phyloP scores from a whole-genome alignment of 1,140 invertebrate species.

The Venturia canescens region DNA sequence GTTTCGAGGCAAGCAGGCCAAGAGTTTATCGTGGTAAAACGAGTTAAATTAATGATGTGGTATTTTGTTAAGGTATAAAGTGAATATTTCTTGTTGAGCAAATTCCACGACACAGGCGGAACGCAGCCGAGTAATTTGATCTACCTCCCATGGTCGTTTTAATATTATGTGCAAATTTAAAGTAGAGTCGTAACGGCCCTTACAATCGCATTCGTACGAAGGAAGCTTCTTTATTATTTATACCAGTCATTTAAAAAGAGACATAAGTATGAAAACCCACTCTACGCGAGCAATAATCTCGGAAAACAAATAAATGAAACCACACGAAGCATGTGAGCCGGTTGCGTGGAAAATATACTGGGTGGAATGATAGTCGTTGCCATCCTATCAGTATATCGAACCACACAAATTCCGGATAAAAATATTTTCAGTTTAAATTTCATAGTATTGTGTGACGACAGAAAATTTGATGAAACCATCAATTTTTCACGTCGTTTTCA shows the following conservation, averaged over 20 bases:
- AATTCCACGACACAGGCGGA: not conserved
- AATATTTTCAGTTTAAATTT: too few relatives aligned
- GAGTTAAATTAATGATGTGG: constrained; percentile 25
- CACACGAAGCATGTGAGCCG: not conserved
- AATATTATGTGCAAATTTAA: constrained; percentile 25
- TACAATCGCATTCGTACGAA: constrained; percentile 8
- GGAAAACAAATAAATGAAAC: constrained; percentile 8
- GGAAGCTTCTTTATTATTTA: constrained; percentile 1
- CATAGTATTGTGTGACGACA: too few relatives aligned
- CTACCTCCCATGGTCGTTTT: constrained; percentile 1
- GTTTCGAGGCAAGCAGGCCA: constrained; percentile 13
- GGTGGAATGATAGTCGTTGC: too few relatives aligned
- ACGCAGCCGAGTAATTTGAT: constrained; percentile 16
- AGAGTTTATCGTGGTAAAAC: constrained; percentile 10
- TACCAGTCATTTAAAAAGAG: not conserved
- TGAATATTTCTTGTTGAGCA: constrained; percentile 20
- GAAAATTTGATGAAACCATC: too few relatives aligned
- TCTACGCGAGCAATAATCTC: not conserved
- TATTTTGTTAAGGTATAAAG: constrained; percentile 1
- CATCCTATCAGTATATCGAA: too few relatives aligned
- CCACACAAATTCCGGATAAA: too few relatives aligned
- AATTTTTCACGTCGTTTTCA: too few relatives aligned
- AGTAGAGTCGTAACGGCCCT: not conserved
- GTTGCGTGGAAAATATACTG: not conserved
- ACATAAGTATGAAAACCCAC: not conserved